phyloP scores from a whole-genome alignment of 2,888 invertebrate genomes.

The Melanostoma mellinum region DNA sequence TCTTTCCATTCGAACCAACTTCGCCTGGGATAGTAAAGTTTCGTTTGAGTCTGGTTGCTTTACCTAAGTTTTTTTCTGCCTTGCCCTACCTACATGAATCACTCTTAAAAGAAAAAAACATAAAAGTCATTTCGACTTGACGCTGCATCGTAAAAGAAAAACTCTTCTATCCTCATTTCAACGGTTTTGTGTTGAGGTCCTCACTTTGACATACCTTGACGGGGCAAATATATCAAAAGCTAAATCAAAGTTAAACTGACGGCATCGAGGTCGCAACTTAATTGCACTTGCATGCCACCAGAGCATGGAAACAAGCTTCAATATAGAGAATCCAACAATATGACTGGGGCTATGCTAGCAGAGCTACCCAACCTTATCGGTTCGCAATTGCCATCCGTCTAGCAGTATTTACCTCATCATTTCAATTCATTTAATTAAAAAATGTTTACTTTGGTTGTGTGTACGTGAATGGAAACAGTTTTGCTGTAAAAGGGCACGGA shows the following conservation, averaged over 20 bases:
- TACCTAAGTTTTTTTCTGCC: no score
- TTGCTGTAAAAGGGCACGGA: constrained; percentile 31
- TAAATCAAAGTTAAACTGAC: constrained; percentile 64
- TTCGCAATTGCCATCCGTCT: constrained; percentile 52
- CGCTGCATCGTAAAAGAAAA: no score
- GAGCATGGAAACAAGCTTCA: constrained; percentile 11
- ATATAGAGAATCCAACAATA: background rate
- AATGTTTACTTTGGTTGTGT: constrained; percentile 62
- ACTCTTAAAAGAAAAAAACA: no score
- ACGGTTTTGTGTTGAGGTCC: no score
- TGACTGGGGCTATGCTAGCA: background rate
- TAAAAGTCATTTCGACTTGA: no score
- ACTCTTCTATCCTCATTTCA: no score
- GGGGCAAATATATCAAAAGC: constrained; percentile 38
- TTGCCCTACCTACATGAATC: no score
- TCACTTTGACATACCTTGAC: no score
- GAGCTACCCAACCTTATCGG: constrained; percentile 41
- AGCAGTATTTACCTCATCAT: constrained; percentile 67
- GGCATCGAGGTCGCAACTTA: constrained; percentile 64
- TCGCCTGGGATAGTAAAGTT: no score
- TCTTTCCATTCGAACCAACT: no score
- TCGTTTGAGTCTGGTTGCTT: no score
- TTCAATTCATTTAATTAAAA: constrained; percentile 72
- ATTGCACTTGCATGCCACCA: constrained; percentile 66
- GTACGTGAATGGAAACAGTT: constrained; percentile 65